Evolutionary conservation across 2,797 vertebrate species (phyloP).

Genomic region (Pseudocheirus occidentalis): DNA sequence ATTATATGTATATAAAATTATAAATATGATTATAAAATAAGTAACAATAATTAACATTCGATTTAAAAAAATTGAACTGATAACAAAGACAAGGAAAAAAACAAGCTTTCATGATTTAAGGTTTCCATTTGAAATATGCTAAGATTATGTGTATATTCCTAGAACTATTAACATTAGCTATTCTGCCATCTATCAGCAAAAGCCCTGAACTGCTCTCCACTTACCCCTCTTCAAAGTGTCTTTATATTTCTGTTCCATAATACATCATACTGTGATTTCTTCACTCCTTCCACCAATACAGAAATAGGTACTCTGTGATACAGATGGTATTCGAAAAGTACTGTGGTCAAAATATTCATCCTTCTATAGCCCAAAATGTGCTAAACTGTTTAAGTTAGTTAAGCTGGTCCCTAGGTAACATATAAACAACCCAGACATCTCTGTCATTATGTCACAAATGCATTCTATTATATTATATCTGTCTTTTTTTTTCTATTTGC

Average conservation of each 20-base stretch:
- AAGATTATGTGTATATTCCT: background rate
- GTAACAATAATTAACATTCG: too few relatives aligned
- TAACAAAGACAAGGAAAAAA: background rate
- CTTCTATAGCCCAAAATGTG: background rate
- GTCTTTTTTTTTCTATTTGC: background rate
- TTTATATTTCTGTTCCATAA: background rate
- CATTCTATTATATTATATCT: background rate
- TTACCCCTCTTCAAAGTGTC: background rate
- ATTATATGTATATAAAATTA: too few relatives aligned
- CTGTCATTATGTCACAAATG: background rate
- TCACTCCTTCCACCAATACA: background rate
- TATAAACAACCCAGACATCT: background rate
- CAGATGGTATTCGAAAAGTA: background rate
- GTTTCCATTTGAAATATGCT: conserved; percentile 28
- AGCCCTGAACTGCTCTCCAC: conserved; percentile 9
- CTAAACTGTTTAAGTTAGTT: background rate
- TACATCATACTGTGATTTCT: background rate
- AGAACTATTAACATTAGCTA: background rate
- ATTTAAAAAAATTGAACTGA: background rate
- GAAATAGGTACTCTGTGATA: background rate
- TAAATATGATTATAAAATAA: too few relatives aligned
- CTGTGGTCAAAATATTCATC: background rate
- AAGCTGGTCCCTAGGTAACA: background rate
- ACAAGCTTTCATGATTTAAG: background rate
- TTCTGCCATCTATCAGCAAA: background rate